These are phyloP conservation scores for Drosophila rellima DNA, from an alignment of 2,888 invertebrate species.

Conservation along the genomic window DNA sequence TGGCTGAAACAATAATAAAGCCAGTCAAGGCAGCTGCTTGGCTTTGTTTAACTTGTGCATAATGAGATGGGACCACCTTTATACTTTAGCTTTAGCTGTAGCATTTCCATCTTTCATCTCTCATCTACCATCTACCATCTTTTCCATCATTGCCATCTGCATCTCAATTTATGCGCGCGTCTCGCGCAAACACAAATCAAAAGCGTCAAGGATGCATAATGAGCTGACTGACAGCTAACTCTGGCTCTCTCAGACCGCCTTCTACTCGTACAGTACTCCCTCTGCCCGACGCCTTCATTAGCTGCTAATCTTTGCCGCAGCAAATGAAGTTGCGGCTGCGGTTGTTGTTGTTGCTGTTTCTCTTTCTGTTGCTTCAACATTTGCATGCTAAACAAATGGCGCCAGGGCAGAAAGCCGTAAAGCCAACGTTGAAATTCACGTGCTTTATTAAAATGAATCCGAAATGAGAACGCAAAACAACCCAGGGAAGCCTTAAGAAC, in stretches of 20 bases:
- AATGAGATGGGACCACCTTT: conserved; percentile 59
- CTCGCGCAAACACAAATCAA: conserved; percentile 73
- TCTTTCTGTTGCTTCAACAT: conserved; percentile 44
- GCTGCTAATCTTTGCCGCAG: conserved; percentile 53
- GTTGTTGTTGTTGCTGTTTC: neutral
- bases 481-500: conserved; percentile 25
- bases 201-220: conserved; percentile 75
- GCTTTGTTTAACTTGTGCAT: conserved; percentile 71
- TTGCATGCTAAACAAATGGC: conserved; percentile 69
- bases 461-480: conserved; percentile 54
- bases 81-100: conserved; percentile 10
- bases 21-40: conserved; percentile 34
- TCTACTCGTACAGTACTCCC: conserved; percentile 1
- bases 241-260: conserved; percentile 2
- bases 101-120: conserved; percentile 14
- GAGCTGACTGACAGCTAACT: conserved; percentile 51
- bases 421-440: conserved; percentile 72
- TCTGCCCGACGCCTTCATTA: conserved; percentile 61
- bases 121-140: neutral
- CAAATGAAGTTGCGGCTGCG: conserved; percentile 72
- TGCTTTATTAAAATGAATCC: conserved; percentile 79
- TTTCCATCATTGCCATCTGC: conserved; percentile 26
- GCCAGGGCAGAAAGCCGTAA: conserved; percentile 63
- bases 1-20: conserved; percentile 72
- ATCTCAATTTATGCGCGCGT: conserved; percentile 73